phyloP scores from a whole-genome alignment of 2,888 invertebrate species.

The Mongoloraphidia duomilia region DNA sequence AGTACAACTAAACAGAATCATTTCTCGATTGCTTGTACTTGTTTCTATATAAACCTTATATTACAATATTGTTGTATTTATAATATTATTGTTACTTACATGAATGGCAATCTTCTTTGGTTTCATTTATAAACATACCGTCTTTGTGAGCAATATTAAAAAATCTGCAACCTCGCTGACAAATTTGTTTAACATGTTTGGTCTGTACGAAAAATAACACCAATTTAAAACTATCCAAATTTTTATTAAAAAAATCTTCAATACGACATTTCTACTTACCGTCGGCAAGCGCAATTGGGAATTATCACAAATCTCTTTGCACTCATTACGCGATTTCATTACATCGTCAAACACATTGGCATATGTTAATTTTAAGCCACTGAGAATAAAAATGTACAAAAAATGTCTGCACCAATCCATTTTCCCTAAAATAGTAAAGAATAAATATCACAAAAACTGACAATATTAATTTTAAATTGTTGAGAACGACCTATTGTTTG shows the following conservation, averaged over 20 bases:
- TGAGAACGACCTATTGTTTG: no score
- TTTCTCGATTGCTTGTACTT: no score
- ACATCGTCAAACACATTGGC: constrained; percentile 2
- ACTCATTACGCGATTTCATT: not conserved
- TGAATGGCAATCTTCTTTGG: not conserved
- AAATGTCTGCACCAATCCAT: no score
- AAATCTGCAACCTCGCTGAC: constrained; percentile 4
- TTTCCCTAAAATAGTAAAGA: no score
- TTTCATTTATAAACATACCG: not conserved
- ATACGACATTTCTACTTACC: not conserved
- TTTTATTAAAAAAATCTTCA: no score
- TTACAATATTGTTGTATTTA: no score
- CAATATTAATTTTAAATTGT: no score
- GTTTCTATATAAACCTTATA: no score
- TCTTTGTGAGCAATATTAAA: constrained; percentile 1
- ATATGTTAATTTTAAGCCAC: not conserved
- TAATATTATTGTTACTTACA: not conserved
- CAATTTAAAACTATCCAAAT: no score
- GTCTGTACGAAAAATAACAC: not conserved
- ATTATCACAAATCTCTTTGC: constrained; percentile 4
- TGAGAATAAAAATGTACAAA: no score
- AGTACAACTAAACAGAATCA: not conserved
- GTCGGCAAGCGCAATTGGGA: not conserved
- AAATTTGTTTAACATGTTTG: constrained; percentile 1
- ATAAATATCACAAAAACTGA: no score